Evolutionary conservation across 2,113 vertebrate species (phyloP), one percentile per base, ranked within the genome.

Genomic region (Pteronura brasiliensis): DNA sequence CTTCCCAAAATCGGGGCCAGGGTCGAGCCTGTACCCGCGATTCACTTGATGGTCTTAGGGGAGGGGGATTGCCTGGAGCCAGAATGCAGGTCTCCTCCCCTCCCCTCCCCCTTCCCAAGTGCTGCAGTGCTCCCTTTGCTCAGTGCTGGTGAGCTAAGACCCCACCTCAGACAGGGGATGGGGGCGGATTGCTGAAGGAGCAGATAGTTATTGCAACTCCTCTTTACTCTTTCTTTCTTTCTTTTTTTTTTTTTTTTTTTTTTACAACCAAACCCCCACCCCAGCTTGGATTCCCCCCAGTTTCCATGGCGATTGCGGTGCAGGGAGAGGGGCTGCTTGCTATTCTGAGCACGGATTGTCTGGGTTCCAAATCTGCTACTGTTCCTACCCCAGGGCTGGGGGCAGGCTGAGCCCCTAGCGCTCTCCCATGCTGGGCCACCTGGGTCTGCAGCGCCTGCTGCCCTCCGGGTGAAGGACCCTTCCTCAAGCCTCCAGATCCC

Each of bases 271-370:
- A 92, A 72, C 88, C 92, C 95, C 96, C 88, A 92, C 94, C 95
- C 94, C 88, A 97, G 94, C 97, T 98, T 98, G 97, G 96, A 97
- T 97, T 98, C 97, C 98, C 98, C 98, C 91, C 95, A 72, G 99
- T 99, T 98, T 98, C 98, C 97, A 99, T 99, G 98, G 98, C 85
- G 77, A 99, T 98, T 97, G 98, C 42, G 63, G 97, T 98, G 93
- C 97, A 98, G 98, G 96, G 98, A 98, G 98, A 97, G 97, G 94
- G 98, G 98, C 98, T 99, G 98, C 98, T 99, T 99, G 98, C 98
- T 99, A 99, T 99, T 99, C 99, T 97, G 88, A 76, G 98, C 99
- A 99, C 98, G 98, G 93, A 98, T 98, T 93, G 98, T 98, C 99
- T 99, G 98, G 98, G 98, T 98, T 99, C 98, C 98, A 98, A 98